Base-by-base conservation (phyloP, 1,140 invertebrate species). In the Aphelinus certus region DNA sequence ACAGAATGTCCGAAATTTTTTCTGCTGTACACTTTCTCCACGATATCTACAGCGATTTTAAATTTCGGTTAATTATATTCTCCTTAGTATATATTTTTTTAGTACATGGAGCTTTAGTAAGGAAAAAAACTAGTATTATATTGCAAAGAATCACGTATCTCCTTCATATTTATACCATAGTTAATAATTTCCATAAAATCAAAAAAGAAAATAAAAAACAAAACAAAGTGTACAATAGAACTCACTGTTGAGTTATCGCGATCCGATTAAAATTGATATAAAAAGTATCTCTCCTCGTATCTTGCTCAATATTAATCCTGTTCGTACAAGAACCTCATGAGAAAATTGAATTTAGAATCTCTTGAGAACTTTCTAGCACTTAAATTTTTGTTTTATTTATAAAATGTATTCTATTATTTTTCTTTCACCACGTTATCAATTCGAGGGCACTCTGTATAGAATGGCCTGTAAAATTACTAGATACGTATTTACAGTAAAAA, bases 401-500 rank as follows among this genome's bases (percentile, higher is more conserved):
- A 61, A 68, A 68, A 76, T 57, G 51, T 71, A 69, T 65, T 60
- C 62, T 48, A 55, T 66, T 49, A 6, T 48, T 60, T 71, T 71
- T 67, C 58, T 56, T 58, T 65, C 73, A 73, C 67, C 68, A 71
- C 67, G 49, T 66, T 6, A 72, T 76, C 7, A 55, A 76, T 77
- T 81, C 72, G 70, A 81, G 82, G 81, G 70, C 80, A 86, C 78
- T 84, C 86, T 87, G 84, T 83, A 84, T 84, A 83, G 79, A 87
- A 84, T 77, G 80, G 81, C 77, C 83, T 85, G 77, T 78, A 81
- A 85, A 85, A 87, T 86, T 84, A 86, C 83, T 82, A 85, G 81
- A 83, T 84, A 83, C 82, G 81, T 88, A 88, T 88, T 86, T 88
- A 87, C 86, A 88, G 85, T 87, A 86, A 87, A 88, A 87, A 87